phyloP scores from a whole-genome alignment of 2,113 vertebrate genomes.

The Siniperca knerii region DNA sequence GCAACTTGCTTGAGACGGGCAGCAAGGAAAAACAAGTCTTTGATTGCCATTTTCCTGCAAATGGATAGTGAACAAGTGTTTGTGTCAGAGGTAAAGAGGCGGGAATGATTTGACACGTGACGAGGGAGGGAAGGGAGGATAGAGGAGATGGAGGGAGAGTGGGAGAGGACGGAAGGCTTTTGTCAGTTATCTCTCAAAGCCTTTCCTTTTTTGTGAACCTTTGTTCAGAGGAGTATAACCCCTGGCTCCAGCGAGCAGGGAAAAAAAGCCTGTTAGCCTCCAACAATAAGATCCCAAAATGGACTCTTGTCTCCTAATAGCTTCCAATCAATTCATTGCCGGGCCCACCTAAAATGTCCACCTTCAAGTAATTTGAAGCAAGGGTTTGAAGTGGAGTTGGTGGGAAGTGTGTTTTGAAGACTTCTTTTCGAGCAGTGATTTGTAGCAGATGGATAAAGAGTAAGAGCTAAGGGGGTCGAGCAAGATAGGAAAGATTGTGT shows the following conservation, averaged over 20 bases:
- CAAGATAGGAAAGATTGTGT: neutral
- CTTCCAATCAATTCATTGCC: conserved; percentile 50
- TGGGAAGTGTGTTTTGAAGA: conserved; percentile 47
- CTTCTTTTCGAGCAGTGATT: conserved; percentile 48
- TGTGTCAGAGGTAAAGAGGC: conserved; percentile 62
- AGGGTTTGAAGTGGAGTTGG: conserved; percentile 49
- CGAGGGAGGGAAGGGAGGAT: neutral
- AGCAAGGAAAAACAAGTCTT: conserved; percentile 34
- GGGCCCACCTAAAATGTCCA: conserved; percentile 25
- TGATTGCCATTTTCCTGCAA: conserved; percentile 60
- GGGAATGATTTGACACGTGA: conserved; percentile 28
- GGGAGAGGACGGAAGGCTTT: neutral
- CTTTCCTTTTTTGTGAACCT: conserved; percentile 27
- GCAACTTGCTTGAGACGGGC: conserved; percentile 38
- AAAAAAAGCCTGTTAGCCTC: conserved; percentile 26
- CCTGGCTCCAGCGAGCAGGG: conserved; percentile 12
- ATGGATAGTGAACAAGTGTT: conserved; percentile 56
- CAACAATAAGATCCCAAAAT: conserved; percentile 48
- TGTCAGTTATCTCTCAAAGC: conserved; percentile 39
- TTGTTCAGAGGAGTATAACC: conserved; percentile 35
- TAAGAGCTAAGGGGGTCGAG: neutral
- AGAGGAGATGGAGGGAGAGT: neutral
- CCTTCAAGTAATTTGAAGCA: conserved; percentile 47
- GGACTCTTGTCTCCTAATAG: conserved; percentile 52
- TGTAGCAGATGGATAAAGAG: conserved; percentile 49